Evolutionary conservation across 35 echinoderm and acorn worm genomes (phyloP), one percentile per base, ranked within the genome.

Genomic region (Heliocidaris tuberculata): DNA sequence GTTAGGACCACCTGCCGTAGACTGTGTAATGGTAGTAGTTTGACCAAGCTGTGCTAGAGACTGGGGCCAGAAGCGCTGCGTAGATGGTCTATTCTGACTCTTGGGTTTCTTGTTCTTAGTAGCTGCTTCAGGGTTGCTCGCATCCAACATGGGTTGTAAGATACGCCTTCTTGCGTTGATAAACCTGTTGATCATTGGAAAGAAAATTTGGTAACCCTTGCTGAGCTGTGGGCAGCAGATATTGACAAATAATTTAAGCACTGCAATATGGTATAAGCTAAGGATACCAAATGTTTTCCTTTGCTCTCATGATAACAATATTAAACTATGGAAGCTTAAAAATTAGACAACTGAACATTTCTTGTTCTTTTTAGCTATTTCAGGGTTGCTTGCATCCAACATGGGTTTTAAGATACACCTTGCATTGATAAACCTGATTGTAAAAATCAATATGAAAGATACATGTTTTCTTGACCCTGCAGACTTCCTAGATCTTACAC

Each of bases 81-180:
- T 99, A 2, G 98, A 99, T 31, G 98, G 98, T 94, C 98, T 95
- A 85, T 95, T 97, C 94, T 97, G 94, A 10, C 95, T 99, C 95
- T 99, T 99, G 49, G 96, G 94, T 95, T 99, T 99, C 96, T 99
- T 99, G 49, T 96, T 96, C 93, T 99, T 99, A 42, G 98, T 90
- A 52, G 92, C 86, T 60, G 98, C 95, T 31, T 99, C 98, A 47
- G 98, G 98, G 86, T 99, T 99, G 49, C 98, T 99, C 17, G 98
- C 98, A 94, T 99, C 98, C 50, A 99, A 89, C 98, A 99, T 99
- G 4, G 98, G 98, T 92, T 99, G 98, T 65, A 99, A 89, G 95
- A 99, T 99, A 86, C 98, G 94, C 96, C 98, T 94, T 54, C 98
- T 96, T 88, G 98, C 98, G 97, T 99, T 99, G 61, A 99, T 99